Conservation (phyloP, 2,113 vertebrate species). For the Caloenas nicobarica region DNA sequence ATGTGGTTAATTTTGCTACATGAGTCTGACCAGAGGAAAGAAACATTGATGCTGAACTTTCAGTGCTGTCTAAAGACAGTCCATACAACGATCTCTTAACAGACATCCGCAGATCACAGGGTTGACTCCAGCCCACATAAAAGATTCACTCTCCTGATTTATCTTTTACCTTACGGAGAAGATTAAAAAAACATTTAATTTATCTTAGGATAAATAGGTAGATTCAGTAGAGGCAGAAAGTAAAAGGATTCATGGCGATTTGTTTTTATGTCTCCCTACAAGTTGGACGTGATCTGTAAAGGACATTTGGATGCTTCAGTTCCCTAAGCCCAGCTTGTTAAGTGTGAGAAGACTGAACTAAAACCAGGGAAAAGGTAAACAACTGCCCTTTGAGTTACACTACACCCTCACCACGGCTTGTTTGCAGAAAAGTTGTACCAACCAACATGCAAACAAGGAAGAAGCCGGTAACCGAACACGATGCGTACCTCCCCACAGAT, state of each 20-base stretch:
- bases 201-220: neutral
- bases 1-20: neutral
- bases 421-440: neutral
- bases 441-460: neutral
- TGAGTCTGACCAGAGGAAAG: neutral
- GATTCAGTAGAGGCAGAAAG: neutral
- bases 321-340: neutral
- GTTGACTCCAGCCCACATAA: neutral
- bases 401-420: fast-evolving
- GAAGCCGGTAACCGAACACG: neutral
- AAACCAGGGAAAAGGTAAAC: neutral
- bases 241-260: neutral
- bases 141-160: neutral
- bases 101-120: neutral
- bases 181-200: neutral
- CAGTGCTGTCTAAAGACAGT: neutral
- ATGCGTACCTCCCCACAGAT: neutral
- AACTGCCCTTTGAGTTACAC: neutral
- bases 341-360: neutral
- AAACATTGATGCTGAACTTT: neutral
- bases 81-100: neutral
- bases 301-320: neutral
- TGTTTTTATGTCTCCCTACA: neutral
- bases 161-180: neutral
- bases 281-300: neutral